phyloP scores from a whole-genome alignment of 2,113 vertebrate genomes.

The Cheilinus undulatus region DNA sequence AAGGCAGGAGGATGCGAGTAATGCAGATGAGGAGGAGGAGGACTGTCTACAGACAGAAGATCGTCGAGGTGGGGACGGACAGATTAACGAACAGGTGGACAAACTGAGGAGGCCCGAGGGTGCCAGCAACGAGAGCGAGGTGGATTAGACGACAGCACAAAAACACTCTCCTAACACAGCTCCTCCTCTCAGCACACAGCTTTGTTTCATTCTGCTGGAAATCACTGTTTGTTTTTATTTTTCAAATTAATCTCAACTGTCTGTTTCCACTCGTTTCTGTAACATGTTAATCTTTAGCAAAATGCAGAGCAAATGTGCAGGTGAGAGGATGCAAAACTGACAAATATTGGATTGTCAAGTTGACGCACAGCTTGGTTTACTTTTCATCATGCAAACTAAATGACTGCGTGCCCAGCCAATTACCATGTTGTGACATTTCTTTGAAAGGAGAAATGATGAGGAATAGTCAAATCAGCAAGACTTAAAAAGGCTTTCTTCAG shows the following conservation, averaged over 20 bases:
- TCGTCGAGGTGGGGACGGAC: conserved; percentile 93
- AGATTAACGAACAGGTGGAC: conserved; percentile 97
- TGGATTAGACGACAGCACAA: conserved; percentile 84
- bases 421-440: conserved; percentile 21
- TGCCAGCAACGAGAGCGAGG: conserved; percentile 93
- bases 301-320: conserved; percentile 20
- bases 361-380: conserved; percentile 59
- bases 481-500: conserved; percentile 36
- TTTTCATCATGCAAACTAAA: conserved; percentile 64
- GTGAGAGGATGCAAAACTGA: conserved; percentile 36
- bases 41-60: conserved; percentile 91
- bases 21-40: conserved; percentile 85
- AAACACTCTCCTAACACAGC: conserved; percentile 50
- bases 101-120: conserved; percentile 95
- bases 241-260: conserved; percentile 14
- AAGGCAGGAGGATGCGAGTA: conserved; percentile 79
- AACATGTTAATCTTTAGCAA: conserved; percentile 44
- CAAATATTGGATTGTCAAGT: conserved; percentile 48
- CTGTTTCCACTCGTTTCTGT: conserved; percentile 45
- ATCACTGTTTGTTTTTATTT: conserved; percentile 22
- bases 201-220: conserved; percentile 40
- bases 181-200: conserved; percentile 38
- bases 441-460: conserved; percentile 40
- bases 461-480: conserved; percentile 48
- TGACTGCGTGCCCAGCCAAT: conserved; percentile 51